Evolutionary conservation across 2,113 vertebrate genomes (phyloP), one percentile per base, ranked within the genome.

Genomic region (Noctilio leporinus): DNA sequence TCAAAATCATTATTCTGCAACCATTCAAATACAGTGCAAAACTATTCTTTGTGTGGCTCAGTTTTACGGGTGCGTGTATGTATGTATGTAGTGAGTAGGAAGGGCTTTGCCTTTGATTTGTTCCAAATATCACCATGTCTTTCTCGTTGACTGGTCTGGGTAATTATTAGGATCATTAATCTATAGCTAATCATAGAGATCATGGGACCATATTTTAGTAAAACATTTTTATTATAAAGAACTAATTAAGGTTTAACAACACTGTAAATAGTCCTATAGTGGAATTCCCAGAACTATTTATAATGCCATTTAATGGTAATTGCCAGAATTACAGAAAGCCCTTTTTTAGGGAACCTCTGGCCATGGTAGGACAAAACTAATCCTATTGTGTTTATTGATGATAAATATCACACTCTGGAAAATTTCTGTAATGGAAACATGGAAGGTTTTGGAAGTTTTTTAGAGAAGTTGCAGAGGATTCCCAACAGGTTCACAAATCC

Each of bases 171-270:
- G 24, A 67, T 28, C 26, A 51, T 92, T 57, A 88, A 22, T 59
- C 12, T 9, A 35, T 62, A 70, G 6, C 55, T 89, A 53, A 10
- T 86, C 17, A 10, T 40, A 22, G 12, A 24, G 4, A 81, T 85
- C 14, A 20, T 40, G 35, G n/a, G 3, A 20, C 7, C 3, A 43
- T 51, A 7, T 92, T 45, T 57, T 80, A 70, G 20, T 59, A 67
- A 95, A 93, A 51, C 17, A 75, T 40, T 62, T 67, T 70, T n/a
- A 62, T 91, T 87, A 78, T 40, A 91, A 93, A 59, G 40, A 78
- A 87, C 30, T 62, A 86, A 59, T 65, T 72, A 72, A 72, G 28
- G 64, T 59, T 78, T 64, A 87, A 55, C 14, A 62, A 26, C 24
- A 55, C 2, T 81, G 2, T 70, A 93, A 91, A 67, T 47, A 82